phyloP scores from a whole-genome alignment of 92 coral and sea anemone genomes.

The Diadumene lineata region DNA sequence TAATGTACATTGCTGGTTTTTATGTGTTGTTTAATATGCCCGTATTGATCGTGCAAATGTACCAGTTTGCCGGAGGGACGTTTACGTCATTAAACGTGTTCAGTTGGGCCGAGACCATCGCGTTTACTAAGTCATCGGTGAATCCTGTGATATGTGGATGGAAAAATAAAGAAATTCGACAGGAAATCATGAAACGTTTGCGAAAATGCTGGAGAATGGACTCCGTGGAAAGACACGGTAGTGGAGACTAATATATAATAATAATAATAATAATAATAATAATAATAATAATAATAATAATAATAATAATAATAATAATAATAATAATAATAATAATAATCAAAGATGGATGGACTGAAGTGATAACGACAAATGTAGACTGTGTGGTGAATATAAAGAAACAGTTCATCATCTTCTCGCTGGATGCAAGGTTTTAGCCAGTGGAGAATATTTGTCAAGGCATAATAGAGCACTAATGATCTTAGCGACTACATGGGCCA shows the following conservation, averaged over 20 bases:
- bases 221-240: not conserved
- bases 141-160: conserved; percentile 71
- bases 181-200: conserved; percentile 18
- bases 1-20: conserved; percentile 56
- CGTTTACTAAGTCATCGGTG: conserved; percentile 62
- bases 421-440: too few species aligned
- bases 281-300: not conserved
- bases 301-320: not conserved
- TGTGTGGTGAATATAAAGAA: too few species aligned
- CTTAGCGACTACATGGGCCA: too few species aligned
- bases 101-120: conserved; percentile 75
- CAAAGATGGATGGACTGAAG: not conserved
- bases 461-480: too few species aligned
- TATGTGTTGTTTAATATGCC: conserved; percentile 62
- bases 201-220: conserved; percentile 4
- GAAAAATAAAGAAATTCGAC: conserved; percentile 48
- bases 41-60: conserved; percentile 42
- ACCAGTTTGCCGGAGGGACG: conserved; percentile 40
- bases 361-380: conserved; percentile 3
- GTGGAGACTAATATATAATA: not conserved
- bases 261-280: not conserved
- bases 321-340: not conserved
- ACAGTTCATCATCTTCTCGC: too few species aligned
- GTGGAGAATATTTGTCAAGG: too few species aligned
- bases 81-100: conserved; percentile 41